A percentile compares a stretch with the other conserved stretches of the same genome.
Conservation (phyloP, 2,888 invertebrate species). For the Chesias legatella region DNA sequence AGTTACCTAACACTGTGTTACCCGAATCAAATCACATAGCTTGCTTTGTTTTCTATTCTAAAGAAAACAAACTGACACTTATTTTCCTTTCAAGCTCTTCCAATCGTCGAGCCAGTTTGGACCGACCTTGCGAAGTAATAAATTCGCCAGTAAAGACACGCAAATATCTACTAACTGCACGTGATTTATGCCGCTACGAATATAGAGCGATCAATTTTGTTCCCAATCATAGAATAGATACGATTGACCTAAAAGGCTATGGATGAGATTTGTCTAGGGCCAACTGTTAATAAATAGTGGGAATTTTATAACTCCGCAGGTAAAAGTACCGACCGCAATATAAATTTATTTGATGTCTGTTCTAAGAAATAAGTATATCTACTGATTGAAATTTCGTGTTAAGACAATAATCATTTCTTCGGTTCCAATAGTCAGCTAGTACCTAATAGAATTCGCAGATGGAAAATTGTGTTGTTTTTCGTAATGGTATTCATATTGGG, state of each 20-base stretch:
- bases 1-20: too few relatives aligned
- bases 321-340: too few relatives aligned
- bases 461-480: slow-evolving; percentile 52
- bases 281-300: too few relatives aligned
- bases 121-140: slow-evolving; percentile 63
- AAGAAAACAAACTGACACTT: not conserved
- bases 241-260: slow-evolving; percentile 7
- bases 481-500: slow-evolving; percentile 48
- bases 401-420: too few relatives aligned
- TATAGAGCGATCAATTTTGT: slow-evolving; percentile 48
- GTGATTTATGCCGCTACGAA: slow-evolving; percentile 52
- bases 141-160: slow-evolving; percentile 66
- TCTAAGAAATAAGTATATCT: too few relatives aligned
- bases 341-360: too few relatives aligned
- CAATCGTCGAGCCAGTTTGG: slow-evolving; percentile 29
- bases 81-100: too few relatives aligned
- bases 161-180: slow-evolving; percentile 66
- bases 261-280: not conserved
- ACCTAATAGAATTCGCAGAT: slow-evolving; percentile 13
- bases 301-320: too few relatives aligned
- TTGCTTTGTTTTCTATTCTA: too few relatives aligned
- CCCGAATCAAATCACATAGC: too few relatives aligned
- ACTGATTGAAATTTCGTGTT: too few relatives aligned
- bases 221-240: slow-evolving; percentile 20
- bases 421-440: slow-evolving; percentile 2